phyloP scores from a whole-genome alignment of 2,113 vertebrate genomes.

The Talpa occidentalis region DNA sequence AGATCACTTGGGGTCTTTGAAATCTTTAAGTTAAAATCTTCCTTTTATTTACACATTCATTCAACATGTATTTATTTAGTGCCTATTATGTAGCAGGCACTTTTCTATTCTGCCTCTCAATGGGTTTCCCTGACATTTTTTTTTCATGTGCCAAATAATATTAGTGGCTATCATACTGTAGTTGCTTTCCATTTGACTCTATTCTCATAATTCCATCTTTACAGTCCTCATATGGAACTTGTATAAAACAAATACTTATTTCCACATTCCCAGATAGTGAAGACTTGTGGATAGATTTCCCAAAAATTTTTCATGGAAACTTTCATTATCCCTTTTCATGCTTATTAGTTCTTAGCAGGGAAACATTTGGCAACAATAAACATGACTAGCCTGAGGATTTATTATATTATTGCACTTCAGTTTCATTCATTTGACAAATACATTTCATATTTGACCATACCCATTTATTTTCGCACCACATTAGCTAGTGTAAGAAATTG shows the following conservation, averaged over 20 bases:
- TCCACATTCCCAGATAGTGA: slow-evolving; percentile 76
- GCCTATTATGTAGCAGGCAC: neutral
- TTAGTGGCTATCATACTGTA: slow-evolving; percentile 28
- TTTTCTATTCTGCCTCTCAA: neutral
- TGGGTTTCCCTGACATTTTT: slow-evolving; percentile 35
- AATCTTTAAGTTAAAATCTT: slow-evolving; percentile 38
- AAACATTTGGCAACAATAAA: slow-evolving; percentile 80
- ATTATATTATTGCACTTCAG: slow-evolving; percentile 74
- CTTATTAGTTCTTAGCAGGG: slow-evolving; percentile 77
- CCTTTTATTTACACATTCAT: slow-evolving; percentile 6
- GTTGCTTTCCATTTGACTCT: slow-evolving; percentile 63
- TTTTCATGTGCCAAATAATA: slow-evolving; percentile 22
- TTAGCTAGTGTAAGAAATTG: slow-evolving; percentile 74
- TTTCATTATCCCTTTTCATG: slow-evolving; percentile 78
- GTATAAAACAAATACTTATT: slow-evolving; percentile 76
- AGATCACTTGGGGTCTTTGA: neutral
- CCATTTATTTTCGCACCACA: slow-evolving; percentile 71
- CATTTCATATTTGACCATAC: slow-evolving; percentile 74
- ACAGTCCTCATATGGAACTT: slow-evolving; percentile 70
- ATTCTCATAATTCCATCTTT: slow-evolving; percentile 63
- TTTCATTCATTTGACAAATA: slow-evolving; percentile 75
- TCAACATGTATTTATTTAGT: slow-evolving; percentile 1
- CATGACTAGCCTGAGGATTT: slow-evolving; percentile 75
- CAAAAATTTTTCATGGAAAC: slow-evolving; percentile 78
- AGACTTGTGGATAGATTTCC: slow-evolving; percentile 76